Evolutionary conservation across 2,888 invertebrate species (phyloP).

Genomic region (Nomada flava): DNA sequence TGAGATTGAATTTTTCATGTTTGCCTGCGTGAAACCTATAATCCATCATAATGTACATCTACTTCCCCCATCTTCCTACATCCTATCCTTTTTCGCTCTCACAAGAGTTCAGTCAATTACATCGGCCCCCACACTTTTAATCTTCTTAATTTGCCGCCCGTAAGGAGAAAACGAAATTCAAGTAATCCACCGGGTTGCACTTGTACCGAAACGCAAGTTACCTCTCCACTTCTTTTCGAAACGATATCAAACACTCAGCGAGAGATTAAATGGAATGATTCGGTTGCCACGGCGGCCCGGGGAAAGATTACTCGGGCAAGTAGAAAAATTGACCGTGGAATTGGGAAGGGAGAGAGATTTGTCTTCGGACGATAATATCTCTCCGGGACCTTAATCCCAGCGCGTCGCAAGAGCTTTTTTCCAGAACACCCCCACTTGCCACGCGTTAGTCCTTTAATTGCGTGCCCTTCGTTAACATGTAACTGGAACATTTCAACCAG

Average conservation of each 20-base stretch:
- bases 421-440: constrained; percentile 26
- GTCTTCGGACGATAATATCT: constrained; percentile 55
- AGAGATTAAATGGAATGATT: constrained; percentile 57
- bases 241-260: constrained; percentile 53
- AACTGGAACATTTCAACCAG: constrained; percentile 21
- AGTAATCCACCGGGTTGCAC: constrained; percentile 4
- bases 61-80: background rate
- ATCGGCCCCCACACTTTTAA: constrained; percentile 34
- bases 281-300: constrained; percentile 16
- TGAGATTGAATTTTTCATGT: constrained; percentile 63
- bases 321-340: constrained; percentile 60
- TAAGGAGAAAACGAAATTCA: background rate
- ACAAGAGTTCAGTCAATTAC: constrained; percentile 29
- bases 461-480: constrained; percentile 43
- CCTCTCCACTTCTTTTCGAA: constrained; percentile 6
- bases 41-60: constrained; percentile 14
- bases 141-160: constrained; percentile 39
- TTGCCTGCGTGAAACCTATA: constrained; percentile 16
- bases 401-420: constrained; percentile 28
- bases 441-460: constrained; percentile 36
- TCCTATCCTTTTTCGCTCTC: background rate
- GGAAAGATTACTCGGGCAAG: constrained; percentile 41
- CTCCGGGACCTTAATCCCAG: constrained; percentile 5
- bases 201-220: constrained; percentile 22
- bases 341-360: constrained; percentile 56